Conservation (phyloP, 1,140 invertebrate species). For the Atta texana region DNA sequence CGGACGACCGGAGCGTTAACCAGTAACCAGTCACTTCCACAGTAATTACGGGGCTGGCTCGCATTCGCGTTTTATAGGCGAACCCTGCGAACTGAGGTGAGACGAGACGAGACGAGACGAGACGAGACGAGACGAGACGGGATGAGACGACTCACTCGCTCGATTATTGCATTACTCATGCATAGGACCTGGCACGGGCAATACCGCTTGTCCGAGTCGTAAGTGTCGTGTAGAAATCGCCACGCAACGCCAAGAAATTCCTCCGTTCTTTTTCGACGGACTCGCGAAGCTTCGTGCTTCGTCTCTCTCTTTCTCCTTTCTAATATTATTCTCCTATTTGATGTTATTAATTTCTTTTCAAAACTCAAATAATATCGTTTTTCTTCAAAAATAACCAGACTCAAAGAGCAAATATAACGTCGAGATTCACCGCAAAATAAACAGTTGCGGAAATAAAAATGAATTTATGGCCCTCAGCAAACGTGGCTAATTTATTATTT, state of each 20-base stretch:
- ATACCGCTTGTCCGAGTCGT: conserved; percentile 58
- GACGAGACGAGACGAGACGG: conserved; percentile 34
- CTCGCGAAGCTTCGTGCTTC: not conserved
- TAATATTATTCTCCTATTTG: not conserved
- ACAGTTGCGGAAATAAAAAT: conserved; percentile 50
- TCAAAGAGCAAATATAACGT: not conserved
- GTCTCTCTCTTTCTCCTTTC: not conserved
- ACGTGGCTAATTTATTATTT: conserved; percentile 65
- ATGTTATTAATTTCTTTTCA: not conserved
- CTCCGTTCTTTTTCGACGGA: conserved; percentile 2
- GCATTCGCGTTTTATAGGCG: conserved; percentile 82
- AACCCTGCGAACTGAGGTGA: conserved; percentile 74
- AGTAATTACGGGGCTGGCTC: conserved; percentile 80
- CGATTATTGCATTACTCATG: conserved; percentile 83
- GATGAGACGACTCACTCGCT: conserved; percentile 80
- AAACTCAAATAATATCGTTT: not conserved
- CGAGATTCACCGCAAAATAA: not conserved
- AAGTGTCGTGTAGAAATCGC: conserved; percentile 43
- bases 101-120: conserved; percentile 63
- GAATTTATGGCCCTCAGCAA: conserved; percentile 31
- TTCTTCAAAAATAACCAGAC: not conserved
- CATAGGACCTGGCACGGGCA: conserved; percentile 71
- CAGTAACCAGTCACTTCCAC: conserved; percentile 79
- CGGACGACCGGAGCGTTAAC: conserved; percentile 67
- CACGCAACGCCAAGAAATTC: not conserved